Conservation (phyloP, 2,113 vertebrate species). For the Motacilla tschutschensis region DNA sequence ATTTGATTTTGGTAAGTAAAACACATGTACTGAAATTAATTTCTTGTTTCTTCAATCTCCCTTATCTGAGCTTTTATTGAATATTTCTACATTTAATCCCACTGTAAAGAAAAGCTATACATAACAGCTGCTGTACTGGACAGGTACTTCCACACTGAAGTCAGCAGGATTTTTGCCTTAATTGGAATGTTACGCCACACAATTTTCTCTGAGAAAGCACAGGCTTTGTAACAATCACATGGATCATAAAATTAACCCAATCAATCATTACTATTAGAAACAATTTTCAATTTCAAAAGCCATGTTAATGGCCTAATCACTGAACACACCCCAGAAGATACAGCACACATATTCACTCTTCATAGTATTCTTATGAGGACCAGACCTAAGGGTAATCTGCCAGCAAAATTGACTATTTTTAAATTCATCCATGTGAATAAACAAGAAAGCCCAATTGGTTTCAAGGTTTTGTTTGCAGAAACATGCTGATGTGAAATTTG, state of each 20-base stretch:
- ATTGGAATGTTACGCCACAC: fast-evolving
- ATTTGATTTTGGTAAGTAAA: background rate
- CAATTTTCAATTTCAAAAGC: background rate
- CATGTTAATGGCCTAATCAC: background rate
- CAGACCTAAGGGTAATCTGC: background rate
- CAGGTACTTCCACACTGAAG: background rate
- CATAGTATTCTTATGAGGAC: background rate
- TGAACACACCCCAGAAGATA: background rate
- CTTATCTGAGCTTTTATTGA: background rate
- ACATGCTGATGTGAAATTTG: background rate
- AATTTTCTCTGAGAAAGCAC: background rate
- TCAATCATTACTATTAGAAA: background rate
- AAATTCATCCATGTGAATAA: background rate
- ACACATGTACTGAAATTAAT: background rate
- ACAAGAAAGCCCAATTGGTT: background rate
- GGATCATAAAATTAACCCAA: background rate
- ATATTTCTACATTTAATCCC: background rate
- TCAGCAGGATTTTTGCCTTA: background rate
- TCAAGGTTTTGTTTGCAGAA: background rate
- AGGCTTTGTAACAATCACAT: background rate
- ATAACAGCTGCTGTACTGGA: fast-evolving
- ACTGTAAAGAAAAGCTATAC: background rate
- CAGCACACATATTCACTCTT: background rate
- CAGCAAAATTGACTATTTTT: background rate
- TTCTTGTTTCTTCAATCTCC: background rate